Percentiles rank a stretch among this genome's conserved stretches.
Evolutionary conservation across 2,113 vertebrate genomes (phyloP).

Genomic region (Archocentrus centrarchus): DNA sequence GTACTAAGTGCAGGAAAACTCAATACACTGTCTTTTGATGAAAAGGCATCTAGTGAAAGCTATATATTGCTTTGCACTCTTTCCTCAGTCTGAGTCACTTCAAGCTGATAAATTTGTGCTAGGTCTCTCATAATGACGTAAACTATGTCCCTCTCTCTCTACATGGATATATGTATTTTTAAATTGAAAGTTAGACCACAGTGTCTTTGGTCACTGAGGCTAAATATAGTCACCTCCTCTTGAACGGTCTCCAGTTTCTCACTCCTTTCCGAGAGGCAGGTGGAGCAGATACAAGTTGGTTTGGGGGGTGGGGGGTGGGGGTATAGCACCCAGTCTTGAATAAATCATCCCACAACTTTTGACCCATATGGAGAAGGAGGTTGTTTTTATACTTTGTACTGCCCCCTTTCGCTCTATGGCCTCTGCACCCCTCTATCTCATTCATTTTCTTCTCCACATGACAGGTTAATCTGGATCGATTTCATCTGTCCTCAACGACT

Average conservation of each 20-base stretch:
- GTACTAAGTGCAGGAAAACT: neutral
- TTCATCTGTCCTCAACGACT: constrained; percentile 75
- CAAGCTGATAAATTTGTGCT: constrained; percentile 18
- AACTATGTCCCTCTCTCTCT: constrained; percentile 63
- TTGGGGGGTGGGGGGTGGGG: neutral
- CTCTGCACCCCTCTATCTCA: constrained; percentile 61
- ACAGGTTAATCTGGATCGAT: constrained; percentile 78
- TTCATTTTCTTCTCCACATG: constrained; percentile 75
- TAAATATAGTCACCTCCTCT: constrained; percentile 76
- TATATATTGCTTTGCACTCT: neutral
- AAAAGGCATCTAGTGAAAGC: neutral
- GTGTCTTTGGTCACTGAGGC: constrained; percentile 66
- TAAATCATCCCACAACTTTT: constrained; percentile 72
- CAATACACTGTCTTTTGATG: neutral
- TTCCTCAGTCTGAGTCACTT: neutral
- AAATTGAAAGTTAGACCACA: constrained; percentile 79
- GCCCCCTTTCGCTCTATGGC: constrained; percentile 32
- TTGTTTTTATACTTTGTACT: constrained; percentile 66
- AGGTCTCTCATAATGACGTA: constrained; percentile 41
- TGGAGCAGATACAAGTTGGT: constrained; percentile 57
- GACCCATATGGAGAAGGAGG: constrained; percentile 67
- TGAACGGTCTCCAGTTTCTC: constrained; percentile 80
- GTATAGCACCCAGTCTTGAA: constrained; percentile 62
- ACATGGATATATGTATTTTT: constrained; percentile 81
- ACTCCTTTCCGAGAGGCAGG: constrained; percentile 78